Base-by-base conservation (phyloP, 2,888 invertebrate species). In the Cryptus viduatorius region DNA sequence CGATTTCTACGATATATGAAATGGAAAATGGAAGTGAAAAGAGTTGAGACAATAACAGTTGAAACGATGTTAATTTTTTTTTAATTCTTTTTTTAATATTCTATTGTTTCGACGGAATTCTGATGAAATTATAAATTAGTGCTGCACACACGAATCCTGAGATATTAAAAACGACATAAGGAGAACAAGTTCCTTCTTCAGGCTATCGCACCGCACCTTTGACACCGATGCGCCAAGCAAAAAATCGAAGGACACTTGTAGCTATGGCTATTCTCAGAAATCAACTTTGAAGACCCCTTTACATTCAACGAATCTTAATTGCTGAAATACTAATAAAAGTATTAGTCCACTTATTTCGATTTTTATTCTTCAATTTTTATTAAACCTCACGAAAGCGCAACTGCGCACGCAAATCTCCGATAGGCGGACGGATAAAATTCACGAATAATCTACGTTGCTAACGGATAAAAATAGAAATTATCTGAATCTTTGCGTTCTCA, bases 191-290 rank as follows among this genome's bases (percentile, higher is more conserved):
- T 73, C 19, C 56, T 73, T 71, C 44, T 44, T 14, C 29, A 64
- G 71, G 64, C 42, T 53, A 5, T 71, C 50, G 68, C 64, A 53
- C 72, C 61, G 31, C 44, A 67, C 69, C 64, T 81, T 76, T 65
- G 76, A 71, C 69, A 81, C 53, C 64, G 14, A 31, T 44, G 69
- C 44, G 31, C 19, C 5, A 64, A 65, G 14, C 24, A 42, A 29
- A 72, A 44, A 65, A 69, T 73, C 44, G 44, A 80, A 48, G 56
- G 67, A n/a, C 24, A 42, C 5, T 12, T 42, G 12, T 14, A 24
- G 59, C 31, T 1, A 3, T 31, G 37, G 37, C 37, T 31, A 67
- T 67, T 56, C 44, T 12, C 3, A 14, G n/a, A 48, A 68, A 1
- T 37, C 37, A 2, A 68, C 24, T 8, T 10, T 44, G 14, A 14